Conservation (phyloP, 1,140 invertebrate genomes). For the Leptestheria dahalacensis region DNA sequence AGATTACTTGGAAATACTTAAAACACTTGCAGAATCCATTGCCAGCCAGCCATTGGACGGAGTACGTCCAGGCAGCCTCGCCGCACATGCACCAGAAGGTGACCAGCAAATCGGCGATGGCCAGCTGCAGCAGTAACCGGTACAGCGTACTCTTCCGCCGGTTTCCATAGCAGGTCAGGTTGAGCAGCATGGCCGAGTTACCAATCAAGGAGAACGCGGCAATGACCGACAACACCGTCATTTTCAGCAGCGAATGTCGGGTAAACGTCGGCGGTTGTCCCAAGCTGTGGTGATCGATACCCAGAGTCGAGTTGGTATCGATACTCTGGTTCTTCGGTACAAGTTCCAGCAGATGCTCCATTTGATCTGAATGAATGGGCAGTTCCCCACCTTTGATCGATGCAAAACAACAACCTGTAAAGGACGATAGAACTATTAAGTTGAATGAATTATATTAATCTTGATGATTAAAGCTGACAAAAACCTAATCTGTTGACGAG, state of each 20-base stretch:
- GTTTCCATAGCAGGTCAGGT: constrained; percentile 41
- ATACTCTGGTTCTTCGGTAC: too few species aligned
- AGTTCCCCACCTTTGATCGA: too few species aligned
- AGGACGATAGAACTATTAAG: too few species aligned
- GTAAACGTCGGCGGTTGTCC: constrained; percentile 43
- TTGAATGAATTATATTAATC: too few species aligned
- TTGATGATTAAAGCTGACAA: too few species aligned
- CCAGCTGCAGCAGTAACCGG: constrained; percentile 37
- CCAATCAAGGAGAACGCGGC: constrained; percentile 52
- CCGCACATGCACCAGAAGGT: constrained; percentile 62
- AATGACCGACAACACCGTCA: constrained; percentile 45
- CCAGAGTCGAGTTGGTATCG: too few species aligned
- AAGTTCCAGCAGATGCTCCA: too few species aligned
- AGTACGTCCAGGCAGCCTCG: constrained; percentile 58
- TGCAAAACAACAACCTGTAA: too few species aligned
- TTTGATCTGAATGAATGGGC: too few species aligned
- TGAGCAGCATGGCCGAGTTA: constrained; percentile 56
- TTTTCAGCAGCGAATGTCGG: constrained; percentile 38
- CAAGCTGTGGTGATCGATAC: too few species aligned
- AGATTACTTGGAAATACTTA: constrained; percentile 49
- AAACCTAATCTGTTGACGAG: too few species aligned
- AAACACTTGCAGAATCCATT: constrained; percentile 60
- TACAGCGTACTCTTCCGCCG: constrained; percentile 39
- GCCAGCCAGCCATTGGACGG: constrained; percentile 62
- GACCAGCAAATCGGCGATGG: constrained; percentile 53